Evolutionary conservation across 1,140 invertebrate genomes (phyloP).

Genomic region (Brachionus rotundiformis): DNA sequence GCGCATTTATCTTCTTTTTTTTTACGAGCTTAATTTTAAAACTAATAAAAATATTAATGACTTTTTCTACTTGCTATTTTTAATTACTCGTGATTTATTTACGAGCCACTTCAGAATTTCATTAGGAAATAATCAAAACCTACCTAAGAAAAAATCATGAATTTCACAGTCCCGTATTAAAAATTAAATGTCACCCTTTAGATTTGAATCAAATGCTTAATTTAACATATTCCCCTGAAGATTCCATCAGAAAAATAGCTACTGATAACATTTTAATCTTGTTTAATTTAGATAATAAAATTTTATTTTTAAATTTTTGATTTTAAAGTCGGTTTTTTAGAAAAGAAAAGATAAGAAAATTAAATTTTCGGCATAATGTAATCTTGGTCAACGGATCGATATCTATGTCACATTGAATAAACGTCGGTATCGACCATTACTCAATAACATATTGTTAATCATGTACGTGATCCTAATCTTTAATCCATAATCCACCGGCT

Average conservation of each 20-base stretch:
- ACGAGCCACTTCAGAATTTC: constrained; percentile 43
- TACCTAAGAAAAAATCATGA: background rate
- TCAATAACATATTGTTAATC: background rate
- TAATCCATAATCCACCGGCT: constrained; percentile 28
- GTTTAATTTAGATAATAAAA: constrained; percentile 17
- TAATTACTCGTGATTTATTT: constrained; percentile 49
- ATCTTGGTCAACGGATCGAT: constrained; percentile 4
- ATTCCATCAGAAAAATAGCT: background rate
- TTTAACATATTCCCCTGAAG: background rate
- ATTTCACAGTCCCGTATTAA: background rate
- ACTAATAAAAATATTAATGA: constrained; percentile 48
- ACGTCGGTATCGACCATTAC: constrained; percentile 34
- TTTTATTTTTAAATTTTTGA: constrained; percentile 12
- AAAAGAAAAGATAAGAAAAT: background rate
- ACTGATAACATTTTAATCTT: background rate
- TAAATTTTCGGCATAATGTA: background rate
- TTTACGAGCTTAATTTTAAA: constrained; percentile 43
- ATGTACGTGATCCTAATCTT: constrained; percentile 28
- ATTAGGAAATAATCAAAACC: background rate
- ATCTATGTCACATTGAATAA: background rate
- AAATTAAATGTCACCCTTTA: background rate
- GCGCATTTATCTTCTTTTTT: constrained; percentile 22
- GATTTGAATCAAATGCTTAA: background rate
- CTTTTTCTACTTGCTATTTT: constrained; percentile 40
- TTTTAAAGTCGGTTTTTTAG: background rate